Evolutionary conservation across 2,113 vertebrate species (phyloP).

Genomic region (Arothron firmamentum): DNA sequence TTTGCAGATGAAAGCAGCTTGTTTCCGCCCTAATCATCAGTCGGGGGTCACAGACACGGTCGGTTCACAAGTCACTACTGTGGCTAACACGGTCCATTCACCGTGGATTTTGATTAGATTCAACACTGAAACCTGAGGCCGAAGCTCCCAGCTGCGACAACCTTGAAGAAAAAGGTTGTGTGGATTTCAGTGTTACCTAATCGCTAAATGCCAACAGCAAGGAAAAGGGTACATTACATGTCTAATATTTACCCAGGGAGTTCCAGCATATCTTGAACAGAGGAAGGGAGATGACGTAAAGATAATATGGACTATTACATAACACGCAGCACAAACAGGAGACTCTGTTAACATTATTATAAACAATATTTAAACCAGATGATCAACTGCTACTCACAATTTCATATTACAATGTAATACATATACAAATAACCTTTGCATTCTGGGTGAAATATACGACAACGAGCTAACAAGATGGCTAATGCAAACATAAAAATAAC

Average conservation of each 20-base stretch:
- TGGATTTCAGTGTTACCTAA: constrained; percentile 24
- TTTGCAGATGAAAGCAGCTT: constrained; percentile 50
- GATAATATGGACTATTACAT: too few species aligned
- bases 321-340: too few species aligned
- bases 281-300: too few species aligned
- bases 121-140: constrained; percentile 36
- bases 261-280: constrained; percentile 39
- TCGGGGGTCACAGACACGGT: constrained; percentile 25
- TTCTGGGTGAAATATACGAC: too few species aligned
- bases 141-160: constrained; percentile 10
- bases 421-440: too few species aligned
- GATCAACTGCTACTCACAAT: too few species aligned
- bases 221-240: constrained; percentile 38
- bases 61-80: constrained; percentile 28
- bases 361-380: too few species aligned
- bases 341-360: too few species aligned
- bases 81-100: constrained; percentile 28
- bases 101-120: constrained; percentile 41
- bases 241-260: constrained; percentile 55
- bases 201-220: constrained; percentile 19
- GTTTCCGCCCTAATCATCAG: constrained; percentile 30
- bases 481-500: constrained; percentile 5
- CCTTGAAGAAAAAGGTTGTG: constrained; percentile 26
- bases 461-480: too few species aligned
- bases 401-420: too few species aligned